Base-by-base conservation (phyloP, 2,888 invertebrate genomes). In the Embidobia sp. region DNA sequence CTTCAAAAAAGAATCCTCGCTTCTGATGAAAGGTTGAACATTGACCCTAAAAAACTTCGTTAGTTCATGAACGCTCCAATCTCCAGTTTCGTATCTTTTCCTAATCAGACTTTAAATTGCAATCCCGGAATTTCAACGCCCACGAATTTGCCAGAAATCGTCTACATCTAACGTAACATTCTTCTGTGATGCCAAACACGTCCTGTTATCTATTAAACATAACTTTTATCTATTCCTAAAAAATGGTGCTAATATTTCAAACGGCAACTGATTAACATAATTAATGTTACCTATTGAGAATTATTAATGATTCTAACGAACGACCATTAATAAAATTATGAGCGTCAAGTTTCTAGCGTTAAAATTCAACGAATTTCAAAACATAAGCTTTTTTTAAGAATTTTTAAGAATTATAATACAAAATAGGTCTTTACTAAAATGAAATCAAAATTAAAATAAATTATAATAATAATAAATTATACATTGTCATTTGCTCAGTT, bases 11-110 rank as follows among this genome's bases (percentile, higher is more conserved):
- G 4, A 3, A 5, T 16, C 11, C 33, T 44, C 10, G 8, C 13
- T 8, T 35, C 7, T 15, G 22, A 51, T 42, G 42, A 64, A 31
- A 51, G 22, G 42, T 49, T 64, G 64, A 42, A 51, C 33, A 7
- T 53, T 46, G 44, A 33, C 27, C 40, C 19, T 44, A 44, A 44
- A 31, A 15, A 53, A 31, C 13, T 37, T 35, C n/a, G n/a, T n/a
- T n/a, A 1, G 22, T 22, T 22, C 22, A 22, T 22, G 22, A 22
- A 22, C n/a, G n/a, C n/a, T n/a, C n/a, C n/a, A n/a, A n/a, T n/a
- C n/a, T n/a, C n/a, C n/a, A 18, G 13, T 6, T 44, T n/a, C 7
- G 26, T 10, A 18, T 10, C 40, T 55, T 27, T 7, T 16, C 42
- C 35, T 22, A 22, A 35, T 51, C 10, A 15, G 10, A 46, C 27